Evolutionary conservation across 2,888 invertebrate genomes (phyloP).

Genomic region (Epirrhoe alternata): DNA sequence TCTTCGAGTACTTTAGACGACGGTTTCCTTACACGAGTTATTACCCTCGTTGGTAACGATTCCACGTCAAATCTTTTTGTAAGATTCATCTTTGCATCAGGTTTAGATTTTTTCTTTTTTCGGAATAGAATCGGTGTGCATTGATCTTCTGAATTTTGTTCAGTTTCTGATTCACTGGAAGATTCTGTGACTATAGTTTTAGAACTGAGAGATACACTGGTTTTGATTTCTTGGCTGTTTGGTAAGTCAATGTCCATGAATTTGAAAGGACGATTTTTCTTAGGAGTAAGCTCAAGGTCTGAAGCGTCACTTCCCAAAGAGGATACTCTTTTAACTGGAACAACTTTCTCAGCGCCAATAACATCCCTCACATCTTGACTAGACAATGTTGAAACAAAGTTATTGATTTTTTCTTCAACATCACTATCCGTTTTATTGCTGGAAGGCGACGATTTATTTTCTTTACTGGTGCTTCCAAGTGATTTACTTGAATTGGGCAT

Average conservation of each 20-base stretch:
- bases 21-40: slow-evolving; percentile 70
- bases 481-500: slow-evolving; percentile 5
- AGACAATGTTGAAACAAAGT: slow-evolving; percentile 52
- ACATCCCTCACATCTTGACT: slow-evolving; percentile 54
- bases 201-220: slow-evolving; percentile 49
- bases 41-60: slow-evolving; percentile 64
- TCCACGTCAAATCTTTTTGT: slow-evolving; percentile 62
- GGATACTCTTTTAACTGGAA: slow-evolving; percentile 48
- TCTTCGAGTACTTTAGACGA: slow-evolving; percentile 56
- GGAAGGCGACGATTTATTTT: slow-evolving; percentile 44
- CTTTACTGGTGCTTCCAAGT: slow-evolving; percentile 2
- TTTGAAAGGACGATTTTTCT: slow-evolving; percentile 58
- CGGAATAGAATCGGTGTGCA: slow-evolving; percentile 59
- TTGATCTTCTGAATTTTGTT: slow-evolving; percentile 59
- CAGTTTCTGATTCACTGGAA: slow-evolving; percentile 70
- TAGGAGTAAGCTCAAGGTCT: slow-evolving; percentile 65
- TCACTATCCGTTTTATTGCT: slow-evolving; percentile 37
- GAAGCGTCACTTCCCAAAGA: slow-evolving; percentile 59
- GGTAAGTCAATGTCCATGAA: slow-evolving; percentile 69
- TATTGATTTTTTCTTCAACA: slow-evolving; percentile 48
- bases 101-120: slow-evolving; percentile 54
- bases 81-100: slow-evolving; percentile 61
- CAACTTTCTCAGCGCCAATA: slow-evolving; percentile 50
- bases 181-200: slow-evolving; percentile 54
- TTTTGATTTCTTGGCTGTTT: slow-evolving; percentile 75